These are phyloP conservation scores for Sinella curviseta DNA, from an alignment of 1,140 invertebrate genomes.

Conservation along the genomic window DNA sequence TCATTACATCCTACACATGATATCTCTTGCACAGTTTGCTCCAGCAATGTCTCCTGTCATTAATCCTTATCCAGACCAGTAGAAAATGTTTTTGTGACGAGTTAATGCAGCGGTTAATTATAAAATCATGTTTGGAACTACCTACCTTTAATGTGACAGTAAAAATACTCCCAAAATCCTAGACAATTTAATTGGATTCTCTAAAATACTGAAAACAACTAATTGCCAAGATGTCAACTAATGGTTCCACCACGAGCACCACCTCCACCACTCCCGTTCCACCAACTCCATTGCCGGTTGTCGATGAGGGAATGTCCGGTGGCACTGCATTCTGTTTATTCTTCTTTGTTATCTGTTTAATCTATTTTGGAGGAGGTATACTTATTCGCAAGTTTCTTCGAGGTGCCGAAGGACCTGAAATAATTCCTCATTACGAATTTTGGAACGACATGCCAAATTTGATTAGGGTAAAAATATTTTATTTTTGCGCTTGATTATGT, in stretches of 20 bases:
- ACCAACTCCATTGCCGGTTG: not conserved
- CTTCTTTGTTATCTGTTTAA: conserved; percentile 32
- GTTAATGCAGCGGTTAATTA: too few species aligned
- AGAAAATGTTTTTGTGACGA: too few species aligned
- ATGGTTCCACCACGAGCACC: not conserved
- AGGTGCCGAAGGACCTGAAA: conserved; percentile 56
- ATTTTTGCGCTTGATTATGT: not conserved
- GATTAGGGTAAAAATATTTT: conserved; percentile 52
- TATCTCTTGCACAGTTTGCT: too few species aligned
- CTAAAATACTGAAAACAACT: too few species aligned
- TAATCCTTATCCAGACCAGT: too few species aligned
- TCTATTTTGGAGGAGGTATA: conserved; percentile 50
- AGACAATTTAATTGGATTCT: too few species aligned
- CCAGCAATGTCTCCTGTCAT: too few species aligned
- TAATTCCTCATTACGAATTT: conserved; percentile 57
- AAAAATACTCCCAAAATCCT: too few species aligned
- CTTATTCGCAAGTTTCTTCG: conserved; percentile 52
- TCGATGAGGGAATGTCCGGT: conserved; percentile 30
- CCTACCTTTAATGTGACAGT: too few species aligned
- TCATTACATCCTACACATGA: too few species aligned
- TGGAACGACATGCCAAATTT: conserved; percentile 55
- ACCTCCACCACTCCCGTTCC: not conserved
- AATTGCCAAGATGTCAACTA: conserved; percentile 12
- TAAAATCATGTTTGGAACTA: too few species aligned
- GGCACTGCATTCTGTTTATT: conserved; percentile 31